Percentiles rank a stretch among this genome's conserved stretches.
Evolutionary conservation across 53 echinoderm and acorn worm genomes (phyloP).

Genomic region (Luidia sarsii): DNA sequence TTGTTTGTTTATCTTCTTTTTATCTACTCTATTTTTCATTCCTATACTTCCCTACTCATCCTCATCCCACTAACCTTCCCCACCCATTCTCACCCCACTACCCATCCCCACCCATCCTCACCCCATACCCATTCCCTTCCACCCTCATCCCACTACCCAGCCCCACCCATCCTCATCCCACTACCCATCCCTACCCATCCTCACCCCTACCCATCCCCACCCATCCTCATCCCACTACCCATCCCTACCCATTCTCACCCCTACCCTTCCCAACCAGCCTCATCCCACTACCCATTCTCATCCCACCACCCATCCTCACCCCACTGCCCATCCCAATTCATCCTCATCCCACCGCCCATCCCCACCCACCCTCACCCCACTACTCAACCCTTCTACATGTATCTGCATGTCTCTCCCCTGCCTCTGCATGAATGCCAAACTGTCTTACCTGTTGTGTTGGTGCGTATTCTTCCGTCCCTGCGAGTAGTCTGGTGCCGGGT

Average conservation of each 20-base stretch:
- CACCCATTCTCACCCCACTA: not conserved
- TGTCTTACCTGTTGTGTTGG: not conserved
- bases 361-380: not conserved
- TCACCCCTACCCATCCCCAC: not conserved
- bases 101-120: not conserved
- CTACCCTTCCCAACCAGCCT: no score
- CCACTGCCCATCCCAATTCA: no score
- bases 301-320: no score
- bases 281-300: no score
- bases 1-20: not conserved
- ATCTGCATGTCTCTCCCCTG: not conserved
- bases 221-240: no score
- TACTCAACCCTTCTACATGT: not conserved
- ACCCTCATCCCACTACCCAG: not conserved
- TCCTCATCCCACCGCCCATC: not conserved
- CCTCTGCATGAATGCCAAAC: not conserved
- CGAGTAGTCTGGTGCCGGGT: conserved; percentile 52
- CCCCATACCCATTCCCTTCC: not conserved
- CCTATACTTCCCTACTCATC: no score
- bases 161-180: not conserved
- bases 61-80: not conserved
- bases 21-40: not conserved
- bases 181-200: not conserved
- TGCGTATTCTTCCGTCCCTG: conserved; percentile 13
- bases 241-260: no score